Percentiles rank a stretch among this genome's conserved stretches.
phyloP scores from a whole-genome alignment of 1,140 invertebrate species.

The Lordiphosa collinella region DNA sequence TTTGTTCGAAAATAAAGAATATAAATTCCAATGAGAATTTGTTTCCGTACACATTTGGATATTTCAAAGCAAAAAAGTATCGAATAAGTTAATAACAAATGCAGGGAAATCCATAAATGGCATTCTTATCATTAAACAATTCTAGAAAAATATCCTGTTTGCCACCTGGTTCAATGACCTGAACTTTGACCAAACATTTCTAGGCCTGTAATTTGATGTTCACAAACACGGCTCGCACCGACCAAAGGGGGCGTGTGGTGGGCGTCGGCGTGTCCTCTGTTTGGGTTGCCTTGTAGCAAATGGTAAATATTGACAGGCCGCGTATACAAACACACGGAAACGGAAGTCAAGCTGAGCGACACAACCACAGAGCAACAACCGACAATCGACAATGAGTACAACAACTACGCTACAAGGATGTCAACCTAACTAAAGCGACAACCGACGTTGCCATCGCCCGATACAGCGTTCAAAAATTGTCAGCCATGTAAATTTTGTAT shows the following conservation, averaged over 20 bases:
- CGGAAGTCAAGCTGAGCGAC: slow-evolving; percentile 70
- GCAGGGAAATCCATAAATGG: too few species aligned
- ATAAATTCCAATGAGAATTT: too few species aligned
- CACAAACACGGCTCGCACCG: slow-evolving; percentile 29
- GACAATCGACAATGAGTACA: slow-evolving; percentile 41
- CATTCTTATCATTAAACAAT: too few species aligned
- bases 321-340: slow-evolving; percentile 60
- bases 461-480: slow-evolving; percentile 65
- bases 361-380: slow-evolving; percentile 54
- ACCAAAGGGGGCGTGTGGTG: not conserved
- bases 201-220: slow-evolving; percentile 40
- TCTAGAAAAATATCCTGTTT: too few species aligned
- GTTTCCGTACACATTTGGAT: too few species aligned
- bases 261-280: slow-evolving; percentile 23
- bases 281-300: slow-evolving; percentile 56
- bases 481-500: slow-evolving; percentile 75
- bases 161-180: not conserved
- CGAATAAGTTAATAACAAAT: too few species aligned
- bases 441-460: not conserved
- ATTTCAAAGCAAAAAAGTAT: too few species aligned
- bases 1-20: too few species aligned
- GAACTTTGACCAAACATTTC: slow-evolving; percentile 30
- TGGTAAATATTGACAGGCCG: slow-evolving; percentile 67
- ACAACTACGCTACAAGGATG: slow-evolving; percentile 1
- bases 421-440: not conserved